Conservation (phyloP, 1,140 invertebrate genomes). For the roundworm (Caenorhabditis elegans) region DNA sequence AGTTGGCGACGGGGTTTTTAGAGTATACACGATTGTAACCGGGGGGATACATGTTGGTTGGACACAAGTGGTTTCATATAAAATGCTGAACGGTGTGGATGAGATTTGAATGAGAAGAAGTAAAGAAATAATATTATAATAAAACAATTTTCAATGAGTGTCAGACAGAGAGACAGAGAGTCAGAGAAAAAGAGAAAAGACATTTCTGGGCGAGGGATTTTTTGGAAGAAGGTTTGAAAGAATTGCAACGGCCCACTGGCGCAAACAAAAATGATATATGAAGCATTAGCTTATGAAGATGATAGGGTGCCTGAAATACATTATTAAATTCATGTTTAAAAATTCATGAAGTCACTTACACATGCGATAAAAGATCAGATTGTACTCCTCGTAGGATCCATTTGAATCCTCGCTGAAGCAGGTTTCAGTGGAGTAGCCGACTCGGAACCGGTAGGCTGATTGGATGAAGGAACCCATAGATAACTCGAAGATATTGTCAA, state of each 20-base stretch:
- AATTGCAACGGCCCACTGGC: conserved; percentile 24
- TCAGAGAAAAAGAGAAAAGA: too few relatives aligned
- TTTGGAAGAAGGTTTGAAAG: neutral
- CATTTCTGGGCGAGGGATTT: neutral
- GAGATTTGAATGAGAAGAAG: neutral
- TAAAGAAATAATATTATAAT: neutral
- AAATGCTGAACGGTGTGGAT: conserved; percentile 21
- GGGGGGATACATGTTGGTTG: neutral
- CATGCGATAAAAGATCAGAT: conserved; percentile 62
- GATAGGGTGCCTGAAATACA: conserved; percentile 4
- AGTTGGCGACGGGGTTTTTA: neutral
- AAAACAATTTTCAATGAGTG: too few relatives aligned
- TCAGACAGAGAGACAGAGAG: too few relatives aligned
- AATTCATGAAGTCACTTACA: conserved; percentile 41
- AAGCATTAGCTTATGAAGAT: conserved; percentile 17
- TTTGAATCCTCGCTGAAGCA: conserved; percentile 50
- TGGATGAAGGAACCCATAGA: conserved; percentile 57
- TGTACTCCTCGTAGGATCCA: conserved; percentile 62
- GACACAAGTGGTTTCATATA: neutral
- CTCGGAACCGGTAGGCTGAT: conserved; percentile 61
- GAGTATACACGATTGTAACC: neutral
- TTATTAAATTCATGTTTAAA: too few relatives aligned
- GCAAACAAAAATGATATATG: neutral
- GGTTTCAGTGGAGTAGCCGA: conserved; percentile 56
- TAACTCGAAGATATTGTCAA: conserved; percentile 56